phyloP scores from a whole-genome alignment of 2,888 invertebrate species.

The Andrena camellia region DNA sequence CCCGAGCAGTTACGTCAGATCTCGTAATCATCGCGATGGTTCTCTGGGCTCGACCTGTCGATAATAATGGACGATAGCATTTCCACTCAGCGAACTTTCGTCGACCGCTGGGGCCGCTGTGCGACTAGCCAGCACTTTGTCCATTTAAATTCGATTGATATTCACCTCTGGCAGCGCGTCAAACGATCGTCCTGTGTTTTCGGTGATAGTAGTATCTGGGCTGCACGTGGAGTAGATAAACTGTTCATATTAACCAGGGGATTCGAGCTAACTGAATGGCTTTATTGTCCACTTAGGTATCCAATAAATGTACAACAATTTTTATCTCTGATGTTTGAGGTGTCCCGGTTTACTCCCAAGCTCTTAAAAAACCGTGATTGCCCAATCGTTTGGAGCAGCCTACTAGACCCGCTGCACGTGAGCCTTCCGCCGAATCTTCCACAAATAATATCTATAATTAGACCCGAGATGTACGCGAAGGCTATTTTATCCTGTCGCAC shows the following conservation, averaged over 20 bases:
- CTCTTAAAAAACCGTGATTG: too few relatives aligned
- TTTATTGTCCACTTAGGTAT: background rate
- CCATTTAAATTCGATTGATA: background rate
- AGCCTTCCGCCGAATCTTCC: too few relatives aligned
- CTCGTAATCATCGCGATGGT: conserved; percentile 3
- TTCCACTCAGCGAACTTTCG: background rate
- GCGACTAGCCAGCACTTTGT: background rate
- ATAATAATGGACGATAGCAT: conserved; percentile 6
- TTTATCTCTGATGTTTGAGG: background rate
- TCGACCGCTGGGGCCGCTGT: background rate
- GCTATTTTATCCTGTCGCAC: background rate
- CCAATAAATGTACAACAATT: background rate
- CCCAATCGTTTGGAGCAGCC: too few relatives aligned
- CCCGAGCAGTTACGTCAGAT: conserved; percentile 9
- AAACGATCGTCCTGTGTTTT: too few relatives aligned
- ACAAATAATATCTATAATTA: too few relatives aligned
- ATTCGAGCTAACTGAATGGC: too few relatives aligned
- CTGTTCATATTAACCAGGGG: too few relatives aligned
- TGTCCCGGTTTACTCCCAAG: too few relatives aligned
- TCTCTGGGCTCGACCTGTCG: conserved; percentile 11
- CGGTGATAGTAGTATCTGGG: too few relatives aligned
- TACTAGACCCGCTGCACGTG: too few relatives aligned
- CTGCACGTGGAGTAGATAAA: too few relatives aligned
- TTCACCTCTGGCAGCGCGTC: too few relatives aligned
- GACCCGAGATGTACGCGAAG: background rate